Conservation (phyloP, 2,113 vertebrate species). For the Lophochroa leadbeateri region DNA sequence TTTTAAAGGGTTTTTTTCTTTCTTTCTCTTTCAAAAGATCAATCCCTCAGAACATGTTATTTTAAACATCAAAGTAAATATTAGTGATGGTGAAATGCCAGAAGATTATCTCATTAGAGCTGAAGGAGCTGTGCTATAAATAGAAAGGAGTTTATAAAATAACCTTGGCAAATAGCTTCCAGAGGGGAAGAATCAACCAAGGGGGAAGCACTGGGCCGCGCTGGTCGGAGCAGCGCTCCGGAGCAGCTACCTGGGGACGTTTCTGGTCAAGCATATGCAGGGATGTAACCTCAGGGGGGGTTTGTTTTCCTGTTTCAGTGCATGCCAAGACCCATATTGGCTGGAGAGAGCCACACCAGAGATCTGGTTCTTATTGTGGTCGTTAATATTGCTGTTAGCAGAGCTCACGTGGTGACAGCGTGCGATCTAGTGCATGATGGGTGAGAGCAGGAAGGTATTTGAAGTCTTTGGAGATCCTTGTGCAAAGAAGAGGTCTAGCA, state of each 20-base stretch:
- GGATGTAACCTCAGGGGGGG: accelerated
- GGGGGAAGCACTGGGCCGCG: not conserved
- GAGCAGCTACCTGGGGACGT: not conserved
- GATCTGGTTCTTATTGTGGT: not conserved
- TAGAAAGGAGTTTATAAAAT: constrained; percentile 55
- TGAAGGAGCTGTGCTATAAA: constrained; percentile 42
- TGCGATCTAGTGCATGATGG: not conserved
- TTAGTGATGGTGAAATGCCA: constrained; percentile 50
- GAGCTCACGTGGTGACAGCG: not conserved
- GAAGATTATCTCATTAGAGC: constrained; percentile 54
- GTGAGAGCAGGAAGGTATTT: not conserved
- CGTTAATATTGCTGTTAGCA: accelerated
- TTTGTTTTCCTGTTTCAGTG: not conserved
- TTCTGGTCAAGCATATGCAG: accelerated
- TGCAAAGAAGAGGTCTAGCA: too few relatives aligned
- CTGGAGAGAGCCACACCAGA: not conserved
- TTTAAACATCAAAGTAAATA: constrained; percentile 65
- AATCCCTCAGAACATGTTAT: not conserved
- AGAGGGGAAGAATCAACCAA: not conserved
- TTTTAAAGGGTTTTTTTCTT: not conserved
- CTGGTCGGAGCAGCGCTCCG: not conserved
- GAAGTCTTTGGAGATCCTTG: too few relatives aligned
- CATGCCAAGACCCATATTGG: accelerated
- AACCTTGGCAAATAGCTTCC: not conserved
- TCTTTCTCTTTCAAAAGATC: not conserved